Conservation (phyloP, 2,888 invertebrate genomes). For the Apodemia duryi region DNA sequence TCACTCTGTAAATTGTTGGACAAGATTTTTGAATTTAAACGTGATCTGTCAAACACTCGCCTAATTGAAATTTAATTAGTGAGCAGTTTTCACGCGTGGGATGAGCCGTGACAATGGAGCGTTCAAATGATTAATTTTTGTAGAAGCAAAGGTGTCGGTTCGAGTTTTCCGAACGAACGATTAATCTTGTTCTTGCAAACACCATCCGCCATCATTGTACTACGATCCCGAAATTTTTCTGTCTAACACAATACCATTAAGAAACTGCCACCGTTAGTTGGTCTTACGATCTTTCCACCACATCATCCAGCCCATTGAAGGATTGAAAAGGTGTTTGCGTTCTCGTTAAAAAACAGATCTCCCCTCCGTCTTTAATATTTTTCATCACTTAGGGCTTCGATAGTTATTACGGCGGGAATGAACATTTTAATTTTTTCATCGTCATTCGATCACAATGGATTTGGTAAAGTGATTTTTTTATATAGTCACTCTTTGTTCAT, state of each 20-base stretch:
- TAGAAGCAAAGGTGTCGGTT: constrained; percentile 49
- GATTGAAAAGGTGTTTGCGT: constrained; percentile 79
- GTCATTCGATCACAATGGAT: constrained; percentile 71
- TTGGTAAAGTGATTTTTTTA: constrained; percentile 53
- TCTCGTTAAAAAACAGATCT: constrained; percentile 67
- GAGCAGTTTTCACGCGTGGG: constrained; percentile 65
- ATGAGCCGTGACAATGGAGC: constrained; percentile 66
- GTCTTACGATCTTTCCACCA: constrained; percentile 41
- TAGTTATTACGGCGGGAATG: constrained; percentile 68
- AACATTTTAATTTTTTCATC: constrained; percentile 74
- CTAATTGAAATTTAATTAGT: constrained; percentile 76
- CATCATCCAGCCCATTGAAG: constrained; percentile 67
- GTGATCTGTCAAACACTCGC: constrained; percentile 68
- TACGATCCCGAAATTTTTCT: constrained; percentile 70
- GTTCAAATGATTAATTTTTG: constrained; percentile 77
- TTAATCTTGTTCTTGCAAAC: constrained; percentile 75
- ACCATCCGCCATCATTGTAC: constrained; percentile 58
- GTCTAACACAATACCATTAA: constrained; percentile 75
- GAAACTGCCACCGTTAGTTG: constrained; percentile 72
- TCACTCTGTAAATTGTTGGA: constrained; percentile 52
- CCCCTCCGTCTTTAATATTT: constrained; percentile 63
- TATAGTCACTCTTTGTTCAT: constrained; percentile 67
- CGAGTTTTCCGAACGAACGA: constrained; percentile 57
- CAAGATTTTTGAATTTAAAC: constrained; percentile 55
- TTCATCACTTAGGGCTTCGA: constrained; percentile 75